Evolutionary conservation across 2,797 vertebrate species (phyloP).

Genomic region (Megaceryle alcyon): DNA sequence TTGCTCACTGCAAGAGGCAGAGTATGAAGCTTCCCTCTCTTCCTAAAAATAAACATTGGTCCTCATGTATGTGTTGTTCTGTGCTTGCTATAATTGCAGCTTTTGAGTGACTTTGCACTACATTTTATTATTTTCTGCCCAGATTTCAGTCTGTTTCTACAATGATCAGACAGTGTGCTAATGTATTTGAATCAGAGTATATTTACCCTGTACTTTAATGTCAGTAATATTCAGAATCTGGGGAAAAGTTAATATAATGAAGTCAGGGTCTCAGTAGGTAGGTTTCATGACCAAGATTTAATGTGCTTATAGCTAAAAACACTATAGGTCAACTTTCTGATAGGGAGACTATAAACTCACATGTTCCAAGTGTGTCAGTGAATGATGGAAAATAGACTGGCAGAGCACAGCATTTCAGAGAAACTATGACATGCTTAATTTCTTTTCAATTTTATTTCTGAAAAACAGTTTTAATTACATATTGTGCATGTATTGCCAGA

Average conservation of each 20-base stretch:
- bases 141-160: not conserved
- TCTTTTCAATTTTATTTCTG: not conserved
- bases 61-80: not conserved
- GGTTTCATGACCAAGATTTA: not conserved
- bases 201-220: not conserved
- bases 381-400: not conserved
- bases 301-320: not conserved
- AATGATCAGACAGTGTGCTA: not conserved
- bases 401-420: not conserved
- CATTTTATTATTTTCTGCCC: constrained; percentile 6
- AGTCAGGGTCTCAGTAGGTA: not conserved
- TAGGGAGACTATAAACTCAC: not conserved
- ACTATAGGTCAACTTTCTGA: not conserved
- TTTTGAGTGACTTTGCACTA: not conserved
- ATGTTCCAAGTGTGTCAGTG: not conserved
- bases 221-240: not conserved
- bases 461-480: not conserved
- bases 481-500: not conserved
- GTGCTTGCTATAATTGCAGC: not conserved
- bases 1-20: not conserved
- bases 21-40: not conserved
- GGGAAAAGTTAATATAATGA: not conserved
- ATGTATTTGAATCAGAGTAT: not conserved
- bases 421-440: not conserved
- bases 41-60: not conserved